Evolutionary conservation across 2,797 vertebrate species (phyloP), one percentile per base, ranked within the genome.

Genomic region (Melanotaenia parkinsoni): DNA sequence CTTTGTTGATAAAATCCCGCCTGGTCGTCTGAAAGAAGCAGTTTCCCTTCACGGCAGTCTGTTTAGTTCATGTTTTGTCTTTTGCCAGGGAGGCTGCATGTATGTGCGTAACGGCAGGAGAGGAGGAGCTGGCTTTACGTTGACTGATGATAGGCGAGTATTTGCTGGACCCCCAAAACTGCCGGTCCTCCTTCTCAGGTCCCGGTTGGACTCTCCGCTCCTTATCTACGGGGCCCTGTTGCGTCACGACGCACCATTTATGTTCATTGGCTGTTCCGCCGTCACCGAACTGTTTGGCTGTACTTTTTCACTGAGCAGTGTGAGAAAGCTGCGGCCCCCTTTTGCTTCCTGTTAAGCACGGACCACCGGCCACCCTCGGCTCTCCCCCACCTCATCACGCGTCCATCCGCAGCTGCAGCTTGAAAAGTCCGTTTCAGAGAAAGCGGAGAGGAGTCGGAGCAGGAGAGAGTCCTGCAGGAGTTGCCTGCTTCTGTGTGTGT

Each of bases 141-240:
- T 91, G 81, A 90, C 93, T 93, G 92, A 93, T 87, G 85, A 90
- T 88, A 93, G 93, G 93, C 93, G 91, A 92, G 75, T 87, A 77
- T 86, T 86, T 64, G 87, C 82, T 81, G 80, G 63, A 80, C 85
- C 86, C 84, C 86, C 67, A 83, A 82, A 92, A 82, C 77, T 86
- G 81, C 84, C 90, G 92, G 86, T 94, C 96, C 93, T 94, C 94
- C 93, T 95, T 96, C 93, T 94, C 94, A 89, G 91, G 91, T 83
- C 93, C 93, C 92, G 93, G 91, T 93, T 83, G 91, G 87, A 93
- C 95, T 91, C 95, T 94, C 94, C 93, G 96, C 97, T 96, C 97
- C 96, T 98, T 98, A 98, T 99, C 96, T 96, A 97, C 94, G 93
- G 95, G 95, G 94, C 93, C 88, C 92, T 90, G 92, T 95, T 95